Base-by-base conservation (phyloP, 37 sponge, comb jelly and placozoan genomes). In the Aphrocallistes beatrix region DNA sequence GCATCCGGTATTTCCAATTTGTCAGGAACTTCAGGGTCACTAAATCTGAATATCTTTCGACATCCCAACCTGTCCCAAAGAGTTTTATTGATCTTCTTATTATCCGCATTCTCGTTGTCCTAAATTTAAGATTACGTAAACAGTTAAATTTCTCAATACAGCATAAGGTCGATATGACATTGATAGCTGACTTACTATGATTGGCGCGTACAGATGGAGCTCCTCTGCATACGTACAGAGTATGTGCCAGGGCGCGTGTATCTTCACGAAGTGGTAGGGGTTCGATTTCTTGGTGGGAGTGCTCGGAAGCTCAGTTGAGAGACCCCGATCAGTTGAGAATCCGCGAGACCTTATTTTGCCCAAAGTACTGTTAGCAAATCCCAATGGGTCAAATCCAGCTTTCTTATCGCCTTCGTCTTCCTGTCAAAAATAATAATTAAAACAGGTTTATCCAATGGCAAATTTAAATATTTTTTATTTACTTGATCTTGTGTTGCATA, bases 151-250 rank as follows among this genome's bases (percentile, higher is more conserved):
- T n/a, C n/a, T n/a, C n/a, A n/a, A n/a, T n/a, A n/a, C n/a, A n/a
- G n/a, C n/a, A n/a, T n/a, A n/a, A n/a, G n/a, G n/a, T n/a, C n/a
- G n/a, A n/a, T n/a, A 42, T 42, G 45, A 13, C 13, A 16, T 42
- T 42, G 45, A 42, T 13, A 42, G 45, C 10, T 8, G 9, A 81
- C 90, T 88, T 36, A 95, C 96, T 39, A 49, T 86, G 40, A 93
- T 89, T 38, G 96, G 96, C 91, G 93, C 88, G 21, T 91, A 60
- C 50, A 93, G 83, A 0, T 86, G 51, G 50, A 96, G 38, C 38
- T 90, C 85, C 38, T 96, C 96, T 36, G 96, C 96, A 36, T 89
- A 89, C 25, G 83, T 45, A 51, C 88, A 51, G 10, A 93, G 88
- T 1, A 85, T 83, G 9, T 81, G 38, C 75, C 90, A 88, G 9